phyloP scores from a whole-genome alignment of 2,888 invertebrate species.

The Seladonia tumulorum region DNA sequence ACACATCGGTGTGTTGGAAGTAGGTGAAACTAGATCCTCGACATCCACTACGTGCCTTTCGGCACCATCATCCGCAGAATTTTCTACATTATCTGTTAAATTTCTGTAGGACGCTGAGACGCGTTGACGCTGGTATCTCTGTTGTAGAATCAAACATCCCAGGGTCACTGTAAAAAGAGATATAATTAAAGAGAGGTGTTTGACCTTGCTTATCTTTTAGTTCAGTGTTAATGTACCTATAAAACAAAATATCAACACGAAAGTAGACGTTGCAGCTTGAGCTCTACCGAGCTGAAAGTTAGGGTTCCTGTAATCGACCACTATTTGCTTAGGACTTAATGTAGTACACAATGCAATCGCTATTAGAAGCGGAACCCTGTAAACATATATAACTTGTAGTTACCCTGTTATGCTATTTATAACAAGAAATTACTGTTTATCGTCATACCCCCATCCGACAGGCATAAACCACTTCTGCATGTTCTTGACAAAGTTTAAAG shows the following conservation, averaged over 20 bases:
- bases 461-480: slow-evolving; percentile 89
- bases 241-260: slow-evolving; percentile 91
- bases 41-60: slow-evolving; percentile 80
- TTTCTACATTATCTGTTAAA: slow-evolving; percentile 63
- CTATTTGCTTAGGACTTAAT: slow-evolving; percentile 84
- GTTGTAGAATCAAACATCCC: slow-evolving; percentile 92
- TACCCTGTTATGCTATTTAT: neutral
- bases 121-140: slow-evolving; percentile 90
- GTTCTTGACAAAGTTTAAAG: slow-evolving; percentile 92
- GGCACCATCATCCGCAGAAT: slow-evolving; percentile 40
- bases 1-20: slow-evolving; percentile 66
- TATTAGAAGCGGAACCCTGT: slow-evolving; percentile 88
- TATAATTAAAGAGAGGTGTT: neutral
- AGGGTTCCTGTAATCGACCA: slow-evolving; percentile 88
- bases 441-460: slow-evolving; percentile 86
- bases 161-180: slow-evolving; percentile 88
- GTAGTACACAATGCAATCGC: slow-evolving; percentile 88
- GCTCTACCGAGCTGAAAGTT: slow-evolving; percentile 92
- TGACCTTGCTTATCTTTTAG: neutral
- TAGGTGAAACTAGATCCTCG: slow-evolving; percentile 80
- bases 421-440: slow-evolving; percentile 8
- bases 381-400: slow-evolving; percentile 37
- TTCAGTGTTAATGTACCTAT: slow-evolving; percentile 87
- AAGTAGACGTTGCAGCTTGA: slow-evolving; percentile 91
- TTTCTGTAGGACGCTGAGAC: slow-evolving; percentile 66